Base-by-base conservation (phyloP, 2,797 vertebrate species). In the Parotocinclus haroldoi region DNA sequence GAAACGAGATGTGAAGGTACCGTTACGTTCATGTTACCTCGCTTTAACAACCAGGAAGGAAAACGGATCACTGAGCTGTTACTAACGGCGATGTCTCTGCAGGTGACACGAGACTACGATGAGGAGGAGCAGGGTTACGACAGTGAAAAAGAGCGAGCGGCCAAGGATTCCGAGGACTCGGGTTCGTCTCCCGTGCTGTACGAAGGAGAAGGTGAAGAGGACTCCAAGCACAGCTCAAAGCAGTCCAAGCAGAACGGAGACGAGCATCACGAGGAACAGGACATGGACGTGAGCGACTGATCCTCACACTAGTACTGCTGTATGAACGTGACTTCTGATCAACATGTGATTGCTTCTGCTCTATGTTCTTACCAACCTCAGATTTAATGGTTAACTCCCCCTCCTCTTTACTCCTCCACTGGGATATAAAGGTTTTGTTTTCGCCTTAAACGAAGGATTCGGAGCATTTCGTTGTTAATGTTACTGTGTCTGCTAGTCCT, bases 61-160 rank as follows among this genome's bases (percentile, higher is more conserved):
- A 27, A 27, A 5, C 27, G 2, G 2, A 27, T 5, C 27, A 2
- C 27, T 5, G 27, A 27, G 27, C 27, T 27, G 27, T 27, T 27
- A 2, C 27, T 27, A 5, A 27, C 27, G 27, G 27, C 27, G 2
- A 2, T 27, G 27, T 27, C 2, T 27, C 27, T 27, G 27, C 92
- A 98, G 95, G 92, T 98, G 78, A 98, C 95, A 59, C 91, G 96
- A 80, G 93, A 98, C 82, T 98, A 98, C 0, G 95, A 98, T 0
- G 96, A 96, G 80, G 96, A 98, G 59, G 96, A 98, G 42, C 95
- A 96, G 72, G 96, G 95, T 18, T 98, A 98, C 0, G 94, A 95
- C 91, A 98, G 96, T 6, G 96, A 93, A 78, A 97, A 96, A 71
- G 95, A 96, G 74, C 88, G 92, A 5, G 92, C 87, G 71, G 92